phyloP scores from a whole-genome alignment of 35 echinoderm and acorn worm genomes.

The Antedon bifida region DNA sequence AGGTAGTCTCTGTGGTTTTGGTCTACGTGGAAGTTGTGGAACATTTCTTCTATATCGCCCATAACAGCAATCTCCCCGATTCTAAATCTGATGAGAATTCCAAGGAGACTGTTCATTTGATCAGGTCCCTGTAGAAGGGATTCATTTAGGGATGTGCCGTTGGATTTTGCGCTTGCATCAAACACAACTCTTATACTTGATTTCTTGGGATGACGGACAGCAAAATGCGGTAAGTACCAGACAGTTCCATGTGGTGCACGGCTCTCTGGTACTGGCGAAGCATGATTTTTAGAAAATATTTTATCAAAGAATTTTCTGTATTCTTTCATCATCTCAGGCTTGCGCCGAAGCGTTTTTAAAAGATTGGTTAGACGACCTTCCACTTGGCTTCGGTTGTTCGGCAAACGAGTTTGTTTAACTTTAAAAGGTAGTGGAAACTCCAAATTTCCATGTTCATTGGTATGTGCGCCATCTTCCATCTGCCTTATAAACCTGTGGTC shows the following conservation, averaged over 20 bases:
- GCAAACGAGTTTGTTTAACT: background rate
- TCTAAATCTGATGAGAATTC: background rate
- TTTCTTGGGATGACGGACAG: slow-evolving; percentile 16
- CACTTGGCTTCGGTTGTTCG: background rate
- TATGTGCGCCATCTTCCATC: background rate
- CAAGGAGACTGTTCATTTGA: background rate
- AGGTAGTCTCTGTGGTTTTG: background rate
- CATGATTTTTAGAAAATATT: slow-evolving; percentile 7
- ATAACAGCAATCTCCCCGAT: background rate
- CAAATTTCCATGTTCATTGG: background rate
- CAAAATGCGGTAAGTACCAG: slow-evolving; percentile 33
- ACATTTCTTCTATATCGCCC: slow-evolving; percentile 6
- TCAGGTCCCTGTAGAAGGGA: background rate
- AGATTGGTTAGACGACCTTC: background rate
- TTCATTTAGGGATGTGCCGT: background rate
- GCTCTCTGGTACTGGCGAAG: slow-evolving; percentile 1
- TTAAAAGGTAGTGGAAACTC: slow-evolving; percentile 18
- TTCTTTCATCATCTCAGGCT: slow-evolving; percentile 21
- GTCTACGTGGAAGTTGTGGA: background rate
- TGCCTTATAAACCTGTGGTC: background rate
- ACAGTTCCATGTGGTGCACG: background rate
- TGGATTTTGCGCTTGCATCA: slow-evolving; percentile 8
- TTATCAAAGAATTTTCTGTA: slow-evolving; percentile 11
- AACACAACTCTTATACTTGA: slow-evolving; percentile 4
- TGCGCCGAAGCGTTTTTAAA: background rate